Conservation (phyloP, 2,113 vertebrate genomes). For the Mustela lutreola region DNA sequence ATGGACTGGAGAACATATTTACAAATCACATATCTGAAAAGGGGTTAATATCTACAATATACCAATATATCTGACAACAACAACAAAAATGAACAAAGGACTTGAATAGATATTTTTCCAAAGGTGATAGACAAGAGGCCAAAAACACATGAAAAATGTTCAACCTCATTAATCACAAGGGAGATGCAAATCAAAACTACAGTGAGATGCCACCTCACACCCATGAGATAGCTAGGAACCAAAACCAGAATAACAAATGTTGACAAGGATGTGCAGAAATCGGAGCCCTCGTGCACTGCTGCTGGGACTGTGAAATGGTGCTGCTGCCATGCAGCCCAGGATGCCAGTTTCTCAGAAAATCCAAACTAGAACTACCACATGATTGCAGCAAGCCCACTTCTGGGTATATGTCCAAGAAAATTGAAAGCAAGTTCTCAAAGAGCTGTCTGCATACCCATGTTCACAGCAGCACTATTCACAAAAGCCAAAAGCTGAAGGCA, state of each 20-base stretch:
- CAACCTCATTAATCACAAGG: not conserved
- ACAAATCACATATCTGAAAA: slow-evolving; percentile 11
- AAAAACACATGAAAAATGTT: not conserved
- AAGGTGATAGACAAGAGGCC: not conserved
- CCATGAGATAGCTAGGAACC: not conserved
- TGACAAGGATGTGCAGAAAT: not conserved
- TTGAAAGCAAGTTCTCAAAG: not conserved
- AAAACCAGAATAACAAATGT: not conserved
- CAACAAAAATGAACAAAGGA: not conserved
- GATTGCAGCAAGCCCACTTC: not conserved
- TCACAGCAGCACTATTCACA: not conserved
- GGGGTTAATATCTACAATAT: slow-evolving; percentile 6
- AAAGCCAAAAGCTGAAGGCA: slow-evolving; percentile 17
- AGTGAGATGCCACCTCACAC: not conserved
- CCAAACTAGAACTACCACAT: not conserved
- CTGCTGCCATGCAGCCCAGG: not conserved
- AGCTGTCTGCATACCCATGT: not conserved
- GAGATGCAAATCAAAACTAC: slow-evolving; percentile 7
- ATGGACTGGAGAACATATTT: not conserved
- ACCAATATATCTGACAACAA: not conserved
- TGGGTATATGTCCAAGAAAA: not conserved
- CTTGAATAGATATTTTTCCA: not conserved
- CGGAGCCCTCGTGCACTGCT: not conserved
- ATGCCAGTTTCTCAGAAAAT: not conserved
- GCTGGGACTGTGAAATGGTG: not conserved